Evolutionary conservation across 2,113 vertebrate species (phyloP).

Genomic region (Oxyura jamaicensis): DNA sequence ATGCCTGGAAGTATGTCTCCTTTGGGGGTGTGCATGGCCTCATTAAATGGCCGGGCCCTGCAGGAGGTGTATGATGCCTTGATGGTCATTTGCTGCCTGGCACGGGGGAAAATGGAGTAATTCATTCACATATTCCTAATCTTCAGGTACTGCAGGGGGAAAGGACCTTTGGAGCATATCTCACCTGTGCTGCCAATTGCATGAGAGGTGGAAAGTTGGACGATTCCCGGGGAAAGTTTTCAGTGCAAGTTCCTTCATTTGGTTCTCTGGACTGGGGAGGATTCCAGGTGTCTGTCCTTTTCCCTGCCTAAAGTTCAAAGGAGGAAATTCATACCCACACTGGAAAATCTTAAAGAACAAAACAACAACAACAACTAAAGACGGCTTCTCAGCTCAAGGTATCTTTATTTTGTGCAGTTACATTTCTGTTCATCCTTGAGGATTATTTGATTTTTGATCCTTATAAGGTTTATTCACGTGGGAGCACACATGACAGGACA

Average conservation of each 20-base stretch:
- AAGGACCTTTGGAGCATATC: rapidly evolving
- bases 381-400: not conserved
- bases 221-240: not conserved
- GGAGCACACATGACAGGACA: not conserved
- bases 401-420: not conserved
- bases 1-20: not conserved
- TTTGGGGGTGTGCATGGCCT: not conserved
- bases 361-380: not conserved
- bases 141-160: not conserved
- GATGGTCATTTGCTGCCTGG: not conserved
- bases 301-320: not conserved
- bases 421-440: not conserved
- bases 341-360: not conserved
- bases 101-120: not conserved
- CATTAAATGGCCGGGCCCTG: not conserved
- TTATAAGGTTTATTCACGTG: not conserved
- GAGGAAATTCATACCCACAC: not conserved
- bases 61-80: not conserved
- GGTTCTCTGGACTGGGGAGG: not conserved
- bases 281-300: not conserved
- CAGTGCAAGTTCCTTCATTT: rapidly evolving
- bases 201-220: not conserved
- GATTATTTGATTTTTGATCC: not conserved
- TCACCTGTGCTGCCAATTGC: not conserved
- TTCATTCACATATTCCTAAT: not conserved